Conservation (phyloP, 2,888 invertebrate species). For the Noctua comes region DNA sequence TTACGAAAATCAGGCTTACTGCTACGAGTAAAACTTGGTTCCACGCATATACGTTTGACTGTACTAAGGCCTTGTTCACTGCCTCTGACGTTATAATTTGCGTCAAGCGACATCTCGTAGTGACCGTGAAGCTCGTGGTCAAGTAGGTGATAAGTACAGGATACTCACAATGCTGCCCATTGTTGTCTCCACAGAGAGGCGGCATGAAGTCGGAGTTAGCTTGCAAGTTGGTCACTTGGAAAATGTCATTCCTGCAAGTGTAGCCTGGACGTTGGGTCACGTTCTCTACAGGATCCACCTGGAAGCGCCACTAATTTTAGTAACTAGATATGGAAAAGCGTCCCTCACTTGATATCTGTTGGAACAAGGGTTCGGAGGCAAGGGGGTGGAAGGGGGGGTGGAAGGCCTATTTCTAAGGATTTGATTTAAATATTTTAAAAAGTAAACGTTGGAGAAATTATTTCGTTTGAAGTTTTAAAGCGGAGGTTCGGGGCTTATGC, state of each 20-base stretch:
- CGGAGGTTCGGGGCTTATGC: too few species aligned
- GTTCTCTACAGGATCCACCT: conserved; percentile 86
- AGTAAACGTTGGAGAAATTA: not conserved
- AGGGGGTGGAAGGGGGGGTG: too few species aligned
- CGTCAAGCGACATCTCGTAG: not conserved
- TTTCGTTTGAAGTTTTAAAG: too few species aligned
- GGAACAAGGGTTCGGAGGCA: too few species aligned
- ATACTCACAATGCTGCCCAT: conserved; percentile 91
- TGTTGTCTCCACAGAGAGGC: conserved; percentile 91
- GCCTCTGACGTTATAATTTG: not conserved
- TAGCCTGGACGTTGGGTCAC: conserved; percentile 86
- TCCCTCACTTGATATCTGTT: not conserved
- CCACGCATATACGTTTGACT: not conserved
- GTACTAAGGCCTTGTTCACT: not conserved
- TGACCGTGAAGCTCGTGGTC: not conserved
- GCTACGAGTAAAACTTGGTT: not conserved
- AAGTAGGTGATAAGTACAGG: not conserved
- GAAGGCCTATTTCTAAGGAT: too few species aligned
- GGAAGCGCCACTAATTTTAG: conserved; percentile 14
- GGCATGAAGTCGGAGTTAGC: conserved; percentile 89
- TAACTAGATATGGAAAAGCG: not conserved
- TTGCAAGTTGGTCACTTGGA: conserved; percentile 87
- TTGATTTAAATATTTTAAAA: not conserved
- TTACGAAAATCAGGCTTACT: not conserved
- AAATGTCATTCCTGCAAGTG: conserved; percentile 88